These are phyloP conservation scores for Bactericera cockerelli DNA, from an alignment of 1,140 invertebrate genomes.

Conservation along the genomic window DNA sequence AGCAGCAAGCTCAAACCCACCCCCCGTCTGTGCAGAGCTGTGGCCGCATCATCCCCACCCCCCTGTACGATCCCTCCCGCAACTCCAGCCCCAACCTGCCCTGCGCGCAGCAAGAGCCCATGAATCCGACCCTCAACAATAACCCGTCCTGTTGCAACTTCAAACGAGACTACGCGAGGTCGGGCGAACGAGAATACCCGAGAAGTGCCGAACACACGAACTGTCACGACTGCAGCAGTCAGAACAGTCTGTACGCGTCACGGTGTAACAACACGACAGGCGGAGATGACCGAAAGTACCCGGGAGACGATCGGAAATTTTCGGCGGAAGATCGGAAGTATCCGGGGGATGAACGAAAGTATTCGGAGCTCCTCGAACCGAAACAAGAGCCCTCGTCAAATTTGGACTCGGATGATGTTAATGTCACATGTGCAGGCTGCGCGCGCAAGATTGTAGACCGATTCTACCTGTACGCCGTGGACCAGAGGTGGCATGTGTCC, in stretches of 20 bases:
- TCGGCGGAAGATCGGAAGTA: neutral
- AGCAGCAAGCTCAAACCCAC: conserved; percentile 27
- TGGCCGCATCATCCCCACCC: conserved; percentile 32
- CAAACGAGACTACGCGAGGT: conserved; percentile 29
- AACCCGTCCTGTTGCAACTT: conserved; percentile 32
- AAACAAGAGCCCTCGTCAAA: conserved; percentile 15
- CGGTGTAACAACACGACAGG: neutral
- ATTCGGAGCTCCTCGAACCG: conserved; percentile 26
- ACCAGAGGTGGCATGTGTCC: conserved; percentile 80
- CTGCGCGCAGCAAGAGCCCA: conserved; percentile 36
- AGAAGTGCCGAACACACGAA: conserved; percentile 28
- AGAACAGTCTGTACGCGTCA: neutral
- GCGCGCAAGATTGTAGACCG: conserved; percentile 66
- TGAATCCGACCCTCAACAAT: conserved; percentile 29
- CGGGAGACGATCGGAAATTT: neutral
- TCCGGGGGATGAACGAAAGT: neutral
- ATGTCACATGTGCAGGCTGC: conserved; percentile 65
- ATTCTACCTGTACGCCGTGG: conserved; percentile 74
- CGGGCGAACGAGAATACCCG: conserved; percentile 22
- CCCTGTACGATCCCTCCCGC: conserved; percentile 48
- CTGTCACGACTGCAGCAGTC: conserved; percentile 17
- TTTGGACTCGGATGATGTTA: conserved; percentile 27
- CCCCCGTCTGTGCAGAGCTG: conserved; percentile 8
- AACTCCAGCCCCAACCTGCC: conserved; percentile 54
- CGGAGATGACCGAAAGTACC: neutral